Conservation (phyloP, 1,140 invertebrate genomes). For the Battus philenor region DNA sequence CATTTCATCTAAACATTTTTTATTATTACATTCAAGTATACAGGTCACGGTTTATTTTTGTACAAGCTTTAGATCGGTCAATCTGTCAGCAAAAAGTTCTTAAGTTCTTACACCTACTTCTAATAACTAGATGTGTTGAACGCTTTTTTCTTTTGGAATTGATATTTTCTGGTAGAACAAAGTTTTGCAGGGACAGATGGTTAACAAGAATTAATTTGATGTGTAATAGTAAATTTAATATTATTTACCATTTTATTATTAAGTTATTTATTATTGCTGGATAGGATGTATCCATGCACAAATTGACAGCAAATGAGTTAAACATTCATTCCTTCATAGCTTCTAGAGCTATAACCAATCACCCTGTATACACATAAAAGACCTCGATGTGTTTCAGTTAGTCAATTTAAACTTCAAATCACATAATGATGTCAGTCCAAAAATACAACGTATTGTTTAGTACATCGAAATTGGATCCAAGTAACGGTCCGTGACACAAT, state of each 20-base stretch:
- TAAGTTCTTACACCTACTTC: neutral
- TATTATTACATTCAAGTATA: too few relatives aligned
- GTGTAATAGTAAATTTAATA: neutral
- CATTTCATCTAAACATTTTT: too few relatives aligned
- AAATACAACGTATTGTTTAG: conserved; percentile 11
- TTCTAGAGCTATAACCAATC: too few relatives aligned
- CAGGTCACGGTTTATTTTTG: too few relatives aligned
- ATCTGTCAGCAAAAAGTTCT: too few relatives aligned
- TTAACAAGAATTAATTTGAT: neutral
- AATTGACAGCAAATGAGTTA: neutral
- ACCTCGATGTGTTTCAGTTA: neutral
- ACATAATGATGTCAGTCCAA: conserved; percentile 14
- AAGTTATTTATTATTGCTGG: too few relatives aligned
- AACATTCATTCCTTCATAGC: neutral
- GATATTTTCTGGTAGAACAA: too few relatives aligned
- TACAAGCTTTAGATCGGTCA: too few relatives aligned
- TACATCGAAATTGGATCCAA: conserved; percentile 37
- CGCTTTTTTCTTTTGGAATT: too few relatives aligned
- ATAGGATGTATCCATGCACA: too few relatives aligned
- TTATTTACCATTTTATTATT: neutral
- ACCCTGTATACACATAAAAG: too few relatives aligned
- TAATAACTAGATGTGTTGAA: neutral
- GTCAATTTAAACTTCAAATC: neutral
- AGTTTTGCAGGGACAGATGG: neutral
- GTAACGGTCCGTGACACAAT: conserved; percentile 56